These are phyloP conservation scores for Callocephalon fimbriatum DNA, from an alignment of 2,113 vertebrate species.

Conservation along the genomic window DNA sequence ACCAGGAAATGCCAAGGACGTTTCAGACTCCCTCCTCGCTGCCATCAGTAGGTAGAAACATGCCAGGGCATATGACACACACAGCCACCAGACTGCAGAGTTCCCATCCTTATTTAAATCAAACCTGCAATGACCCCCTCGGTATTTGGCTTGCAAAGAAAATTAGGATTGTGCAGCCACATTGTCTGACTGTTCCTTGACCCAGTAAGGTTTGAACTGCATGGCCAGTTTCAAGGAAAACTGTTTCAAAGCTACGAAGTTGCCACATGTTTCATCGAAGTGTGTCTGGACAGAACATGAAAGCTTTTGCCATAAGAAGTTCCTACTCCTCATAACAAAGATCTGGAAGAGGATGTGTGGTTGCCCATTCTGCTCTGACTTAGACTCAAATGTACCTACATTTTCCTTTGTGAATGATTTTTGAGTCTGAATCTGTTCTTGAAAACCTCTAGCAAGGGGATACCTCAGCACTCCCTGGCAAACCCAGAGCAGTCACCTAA, in stretches of 20 bases:
- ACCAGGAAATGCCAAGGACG: neutral
- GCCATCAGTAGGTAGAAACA: neutral
- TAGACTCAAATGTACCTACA: neutral
- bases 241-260: neutral
- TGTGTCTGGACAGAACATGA: neutral
- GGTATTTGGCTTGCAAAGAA: neutral
- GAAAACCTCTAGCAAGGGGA: neutral
- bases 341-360: neutral
- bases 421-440: neutral
- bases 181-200: neutral
- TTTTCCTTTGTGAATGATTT: neutral
- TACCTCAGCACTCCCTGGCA: neutral
- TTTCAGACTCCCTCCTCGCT: neutral
- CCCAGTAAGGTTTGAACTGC: neutral
- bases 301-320: neutral
- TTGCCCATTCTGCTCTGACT: neutral
- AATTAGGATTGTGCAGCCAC: neutral
- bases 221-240: neutral
- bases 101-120: neutral
- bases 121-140: neutral
- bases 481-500: neutral
- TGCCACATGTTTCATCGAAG: neutral
- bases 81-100: neutral
- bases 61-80: neutral
- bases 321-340: neutral